A percentile compares a stretch with the other conserved stretches of the same genome.
These are phyloP conservation scores for Entosphenus tridentatus DNA, from an alignment of 2,113 vertebrate species.

Conservation along the genomic window DNA sequence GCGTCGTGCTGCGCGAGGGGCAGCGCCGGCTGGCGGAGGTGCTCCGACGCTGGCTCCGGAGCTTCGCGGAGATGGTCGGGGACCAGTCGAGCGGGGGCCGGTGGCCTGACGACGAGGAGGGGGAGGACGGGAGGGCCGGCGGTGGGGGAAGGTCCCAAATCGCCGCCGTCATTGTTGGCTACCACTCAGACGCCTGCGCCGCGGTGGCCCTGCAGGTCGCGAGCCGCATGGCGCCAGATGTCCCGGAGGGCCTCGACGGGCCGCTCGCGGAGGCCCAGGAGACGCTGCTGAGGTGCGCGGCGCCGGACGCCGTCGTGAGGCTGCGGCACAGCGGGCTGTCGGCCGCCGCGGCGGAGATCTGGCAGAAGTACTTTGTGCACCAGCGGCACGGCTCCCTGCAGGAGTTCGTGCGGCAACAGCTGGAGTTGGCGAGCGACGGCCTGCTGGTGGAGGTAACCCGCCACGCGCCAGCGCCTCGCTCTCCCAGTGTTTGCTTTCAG, in stretches of 20 bases:
- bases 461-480: neutral
- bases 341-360: slow-evolving; percentile 19
- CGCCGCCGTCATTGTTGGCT: slow-evolving; percentile 44
- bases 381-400: slow-evolving; percentile 46
- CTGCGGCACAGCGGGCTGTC: slow-evolving; percentile 20
- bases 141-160: neutral
- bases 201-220: slow-evolving; percentile 48
- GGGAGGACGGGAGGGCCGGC: neutral
- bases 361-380: slow-evolving; percentile 27
- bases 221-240: slow-evolving; percentile 15
- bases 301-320: slow-evolving; percentile 58
- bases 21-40: slow-evolving; percentile 20
- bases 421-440: neutral
- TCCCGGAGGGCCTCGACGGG: slow-evolving; percentile 13
- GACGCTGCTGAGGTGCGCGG: slow-evolving; percentile 48
- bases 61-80: neutral
- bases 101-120: no score
- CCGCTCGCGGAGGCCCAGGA: slow-evolving; percentile 26
- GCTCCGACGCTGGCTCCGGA: slow-evolving; percentile 21
- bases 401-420: slow-evolving; percentile 37
- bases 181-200: slow-evolving; percentile 55
- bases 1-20: slow-evolving; percentile 23
- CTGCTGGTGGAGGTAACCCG: neutral
- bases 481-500: neutral
- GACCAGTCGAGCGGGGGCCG: no score